Evolutionary conservation across 2,888 invertebrate genomes (phyloP).

Genomic region (Diarsia mendica): DNA sequence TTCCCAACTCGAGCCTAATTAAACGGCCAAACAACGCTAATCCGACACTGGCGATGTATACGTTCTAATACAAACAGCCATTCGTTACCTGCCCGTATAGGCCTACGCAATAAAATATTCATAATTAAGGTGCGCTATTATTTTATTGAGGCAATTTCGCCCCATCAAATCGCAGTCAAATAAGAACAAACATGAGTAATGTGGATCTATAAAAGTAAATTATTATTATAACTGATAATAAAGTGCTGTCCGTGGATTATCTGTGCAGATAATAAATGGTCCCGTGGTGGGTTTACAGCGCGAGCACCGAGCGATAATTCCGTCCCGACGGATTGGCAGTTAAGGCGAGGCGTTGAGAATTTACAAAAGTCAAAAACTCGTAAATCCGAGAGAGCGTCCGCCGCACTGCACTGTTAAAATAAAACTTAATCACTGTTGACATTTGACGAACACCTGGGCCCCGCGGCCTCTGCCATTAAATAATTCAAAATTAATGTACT

Average conservation of each 20-base stretch:
- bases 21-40: constrained; percentile 80
- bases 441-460: constrained; percentile 89
- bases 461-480: constrained; percentile 80
- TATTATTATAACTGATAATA: constrained; percentile 90
- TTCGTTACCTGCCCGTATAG: constrained; percentile 67
- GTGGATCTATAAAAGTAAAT: constrained; percentile 89
- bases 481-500: constrained; percentile 88
- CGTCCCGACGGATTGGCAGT: constrained; percentile 83
- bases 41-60: constrained; percentile 74
- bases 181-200: constrained; percentile 89
- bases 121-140: constrained; percentile 81
- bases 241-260: constrained; percentile 89
- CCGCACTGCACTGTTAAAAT: constrained; percentile 79
- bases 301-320: constrained; percentile 84
- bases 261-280: constrained; percentile 87
- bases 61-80: constrained; percentile 76
- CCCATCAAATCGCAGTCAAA: constrained; percentile 87
- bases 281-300: constrained; percentile 82
- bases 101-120: constrained; percentile 73
- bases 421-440: constrained; percentile 89
- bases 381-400: constrained; percentile 79
- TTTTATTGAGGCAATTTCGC: constrained; percentile 85
- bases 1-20: constrained; percentile 80
- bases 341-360: constrained; percentile 86
- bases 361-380: constrained; percentile 88